Evolutionary conservation across 2,113 vertebrate genomes (phyloP).

Genomic region (Enhydra lutris): DNA sequence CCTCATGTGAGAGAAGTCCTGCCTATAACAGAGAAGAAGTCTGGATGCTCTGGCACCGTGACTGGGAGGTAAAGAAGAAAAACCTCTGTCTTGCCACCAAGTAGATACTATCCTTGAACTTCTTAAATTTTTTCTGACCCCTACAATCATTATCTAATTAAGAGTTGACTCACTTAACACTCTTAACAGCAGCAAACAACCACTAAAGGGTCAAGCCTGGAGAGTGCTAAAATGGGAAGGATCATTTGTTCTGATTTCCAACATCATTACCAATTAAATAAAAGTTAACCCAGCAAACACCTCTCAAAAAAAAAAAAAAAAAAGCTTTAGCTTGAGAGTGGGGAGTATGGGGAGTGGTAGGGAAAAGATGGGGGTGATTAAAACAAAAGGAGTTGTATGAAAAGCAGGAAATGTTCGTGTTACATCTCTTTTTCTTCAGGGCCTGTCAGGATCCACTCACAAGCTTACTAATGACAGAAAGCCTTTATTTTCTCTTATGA

Average conservation of each 20-base stretch:
- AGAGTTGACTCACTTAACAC: background rate
- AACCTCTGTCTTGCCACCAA: background rate
- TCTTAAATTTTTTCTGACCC: background rate
- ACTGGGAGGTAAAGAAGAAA: background rate
- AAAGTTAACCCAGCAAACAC: background rate
- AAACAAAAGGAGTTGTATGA: background rate
- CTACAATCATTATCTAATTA: background rate
- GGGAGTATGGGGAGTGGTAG: background rate
- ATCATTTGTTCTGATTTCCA: background rate
- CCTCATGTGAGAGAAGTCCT: background rate
- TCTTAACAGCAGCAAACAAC: background rate
- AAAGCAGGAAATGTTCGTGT: background rate
- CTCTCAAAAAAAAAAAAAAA: background rate
- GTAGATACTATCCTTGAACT: background rate
- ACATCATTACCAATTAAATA: background rate
- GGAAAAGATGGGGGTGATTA: background rate
- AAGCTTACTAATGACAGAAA: background rate
- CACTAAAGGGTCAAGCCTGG: background rate
- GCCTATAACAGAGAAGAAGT: background rate
- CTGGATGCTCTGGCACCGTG: rapidly evolving
- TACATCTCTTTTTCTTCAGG: background rate
- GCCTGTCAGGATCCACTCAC: background rate
- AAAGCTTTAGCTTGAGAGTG: background rate
- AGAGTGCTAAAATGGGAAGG: background rate
- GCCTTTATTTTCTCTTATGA: background rate